Evolutionary conservation across 2,888 invertebrate genomes (phyloP), one percentile per base, ranked within the genome.

Genomic region (Epiblema foenella): DNA sequence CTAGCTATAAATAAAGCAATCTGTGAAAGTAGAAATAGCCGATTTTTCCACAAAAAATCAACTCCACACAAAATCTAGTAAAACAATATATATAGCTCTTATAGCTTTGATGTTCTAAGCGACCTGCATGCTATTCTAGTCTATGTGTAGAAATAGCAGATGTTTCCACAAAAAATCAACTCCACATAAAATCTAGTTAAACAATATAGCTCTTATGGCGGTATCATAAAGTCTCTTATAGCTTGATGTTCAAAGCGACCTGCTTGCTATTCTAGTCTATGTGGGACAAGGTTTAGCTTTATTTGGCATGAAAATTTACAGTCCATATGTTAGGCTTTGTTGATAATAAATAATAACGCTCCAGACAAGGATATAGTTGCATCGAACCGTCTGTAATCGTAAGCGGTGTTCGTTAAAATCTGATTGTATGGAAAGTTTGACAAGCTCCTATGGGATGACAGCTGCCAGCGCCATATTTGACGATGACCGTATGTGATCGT

Each of bases 281-380:
- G 39, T 59, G 29, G 69, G 57, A 9, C 58, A 69, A 64, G 51
- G 64, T 58, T 29, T 49, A 11, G 51, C 37, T 58, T 64, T 69
- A 64, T 69, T 69, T 42, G 64, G 51, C 37, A 42, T 39, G 17
- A 42, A 51, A 62, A 7, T 54, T 54, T 46, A 60, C 15, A 29
- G 12, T 7, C 54, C 12, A 60, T 29, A 17, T 56, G 60, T 60
- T 24, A 15, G 11, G 5, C 46, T 24, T 51, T 15, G 10, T 12
- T 33, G 57, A 66, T 46, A 51, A 37, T 20, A n/a, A n/a, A n/a
- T n/a, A n/a, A n/a, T n/a, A n/a, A n/a, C n/a, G n/a, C 24, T 46
- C 8, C 1, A 46, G 46, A 46, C 46, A 46, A 46, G 5, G n/a
- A 46, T 46, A 46, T 42, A 15, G 42, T 3, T 42, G 12, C 7